These are phyloP conservation scores for Balanococcus diminutus DNA, from an alignment of 2,888 invertebrate species.

Conservation along the genomic window DNA sequence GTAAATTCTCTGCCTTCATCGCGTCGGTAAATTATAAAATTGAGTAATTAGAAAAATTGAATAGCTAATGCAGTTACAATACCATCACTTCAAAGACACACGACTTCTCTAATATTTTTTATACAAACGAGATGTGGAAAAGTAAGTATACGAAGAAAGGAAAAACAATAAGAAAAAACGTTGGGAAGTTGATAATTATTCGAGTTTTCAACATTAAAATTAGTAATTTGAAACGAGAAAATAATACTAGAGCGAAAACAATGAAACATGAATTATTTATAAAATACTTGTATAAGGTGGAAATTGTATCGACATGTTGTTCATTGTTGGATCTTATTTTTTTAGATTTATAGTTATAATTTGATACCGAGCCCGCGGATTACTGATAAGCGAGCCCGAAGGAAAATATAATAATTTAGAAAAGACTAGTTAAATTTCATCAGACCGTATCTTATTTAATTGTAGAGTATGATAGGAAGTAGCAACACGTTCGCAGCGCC, in stretches of 20 bases:
- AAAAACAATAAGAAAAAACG: not conserved
- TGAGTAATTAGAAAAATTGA: not conserved
- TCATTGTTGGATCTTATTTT: slow-evolving; percentile 41
- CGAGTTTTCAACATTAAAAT: slow-evolving; percentile 27
- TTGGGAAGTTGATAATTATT: slow-evolving; percentile 30
- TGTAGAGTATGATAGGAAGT: slow-evolving; percentile 48
- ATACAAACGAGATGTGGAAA: slow-evolving; percentile 32
- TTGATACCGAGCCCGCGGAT: slow-evolving; percentile 30
- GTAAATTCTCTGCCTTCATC: not conserved
- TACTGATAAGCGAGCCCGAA: slow-evolving; percentile 31
- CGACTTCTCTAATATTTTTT: not conserved
- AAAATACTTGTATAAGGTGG: slow-evolving; percentile 31
- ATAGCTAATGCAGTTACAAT: not conserved
- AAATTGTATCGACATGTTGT: slow-evolving; percentile 51
- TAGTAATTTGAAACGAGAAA: slow-evolving; percentile 43
- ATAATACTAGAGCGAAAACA: slow-evolving; percentile 40
- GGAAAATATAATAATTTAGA: slow-evolving; percentile 46
- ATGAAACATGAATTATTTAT: slow-evolving; percentile 55
- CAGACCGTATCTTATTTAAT: slow-evolving; percentile 53
- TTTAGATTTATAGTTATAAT: slow-evolving; percentile 35
- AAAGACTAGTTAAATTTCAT: slow-evolving; percentile 50
- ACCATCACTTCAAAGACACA: not conserved
- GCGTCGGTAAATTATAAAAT: not conserved
- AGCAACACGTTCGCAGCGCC: slow-evolving; percentile 22
- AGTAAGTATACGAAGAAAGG: not conserved